These are phyloP conservation scores for Lamprologus sp. DNA, from an alignment of 2,113 vertebrate species.

Conservation along the genomic window DNA sequence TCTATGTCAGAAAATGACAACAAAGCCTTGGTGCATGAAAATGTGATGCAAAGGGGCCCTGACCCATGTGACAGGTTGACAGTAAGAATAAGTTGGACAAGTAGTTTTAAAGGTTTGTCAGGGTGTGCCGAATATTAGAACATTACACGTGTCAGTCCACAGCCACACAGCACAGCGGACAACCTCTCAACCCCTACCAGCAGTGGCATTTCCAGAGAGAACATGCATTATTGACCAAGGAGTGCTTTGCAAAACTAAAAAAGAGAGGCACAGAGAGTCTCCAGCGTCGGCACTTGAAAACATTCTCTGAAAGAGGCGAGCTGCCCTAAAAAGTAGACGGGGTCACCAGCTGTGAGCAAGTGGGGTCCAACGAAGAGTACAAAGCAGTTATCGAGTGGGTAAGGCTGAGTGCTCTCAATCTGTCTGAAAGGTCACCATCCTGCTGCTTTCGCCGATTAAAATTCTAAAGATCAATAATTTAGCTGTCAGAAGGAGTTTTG, in stretches of 20 bases:
- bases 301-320: constrained; percentile 5
- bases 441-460: constrained; percentile 15
- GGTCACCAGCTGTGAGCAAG: constrained; percentile 34
- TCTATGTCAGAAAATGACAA: neutral
- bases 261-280: constrained; percentile 13
- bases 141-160: neutral
- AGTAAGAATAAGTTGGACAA: neutral
- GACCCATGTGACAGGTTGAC: neutral
- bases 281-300: neutral
- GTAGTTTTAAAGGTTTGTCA: neutral
- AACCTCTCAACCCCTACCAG: neutral
- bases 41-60: neutral
- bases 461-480: constrained; percentile 9
- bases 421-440: constrained; percentile 31
- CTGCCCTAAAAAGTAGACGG: neutral
- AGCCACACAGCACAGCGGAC: neutral
- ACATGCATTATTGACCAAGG: constrained; percentile 44
- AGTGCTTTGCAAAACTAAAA: constrained; percentile 4
- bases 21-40: neutral
- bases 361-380: neutral
- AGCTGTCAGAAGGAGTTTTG: neutral
- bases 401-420: constrained; percentile 8
- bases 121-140: neutral
- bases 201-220: constrained; percentile 10
- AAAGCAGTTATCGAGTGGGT: constrained; percentile 21